Base-by-base conservation (phyloP, 2,113 vertebrate species). In the Monopterus albus region DNA sequence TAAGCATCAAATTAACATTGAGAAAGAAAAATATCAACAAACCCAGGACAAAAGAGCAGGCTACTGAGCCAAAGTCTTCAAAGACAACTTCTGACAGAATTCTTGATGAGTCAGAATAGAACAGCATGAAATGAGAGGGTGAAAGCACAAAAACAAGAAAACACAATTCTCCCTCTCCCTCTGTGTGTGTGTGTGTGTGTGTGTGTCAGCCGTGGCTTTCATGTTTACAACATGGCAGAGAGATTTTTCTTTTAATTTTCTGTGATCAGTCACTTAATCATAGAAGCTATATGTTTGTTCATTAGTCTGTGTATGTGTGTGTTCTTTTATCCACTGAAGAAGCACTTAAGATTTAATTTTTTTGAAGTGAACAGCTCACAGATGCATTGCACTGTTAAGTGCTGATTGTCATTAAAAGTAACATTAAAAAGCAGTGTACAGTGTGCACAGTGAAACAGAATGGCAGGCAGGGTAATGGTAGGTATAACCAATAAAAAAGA, bases 61-160 rank as follows among this genome's bases (percentile, higher is more conserved):
- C 64, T 64, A 12, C 66, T 49, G 65, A 78, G 75, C 65, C 82
- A 77, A 78, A 82, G 70, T 81, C 85, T 88, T 90, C 88, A 86
- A 87, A 90, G 78, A 84, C 67, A 42, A 89, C 87, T 88, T 91
- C 89, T 91, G 85, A 91, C 80, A 83, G 89, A 91, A 91, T 91
- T 55, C 31, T 31, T 80, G 79, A 91, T 91, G 87, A 89, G 75
- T 84, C 64, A 40, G 82, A 88, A 85, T 78, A 81, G 87, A 88
- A 87, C 61, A 12, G 74, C 59, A 65, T 53, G 76, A 84, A 85
- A 89, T 61, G 71, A 85, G 72, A 79, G 72, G 42, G 55, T 62
- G 67, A 72, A 53, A 28, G 40, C 18, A 40, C 62, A 71, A 74
- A 78, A 81, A 77, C 75, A 77, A 83, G 75, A 86, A 83, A 89